phyloP scores from a whole-genome alignment of 2,888 invertebrate species.

The Lottia gigantea region DNA sequence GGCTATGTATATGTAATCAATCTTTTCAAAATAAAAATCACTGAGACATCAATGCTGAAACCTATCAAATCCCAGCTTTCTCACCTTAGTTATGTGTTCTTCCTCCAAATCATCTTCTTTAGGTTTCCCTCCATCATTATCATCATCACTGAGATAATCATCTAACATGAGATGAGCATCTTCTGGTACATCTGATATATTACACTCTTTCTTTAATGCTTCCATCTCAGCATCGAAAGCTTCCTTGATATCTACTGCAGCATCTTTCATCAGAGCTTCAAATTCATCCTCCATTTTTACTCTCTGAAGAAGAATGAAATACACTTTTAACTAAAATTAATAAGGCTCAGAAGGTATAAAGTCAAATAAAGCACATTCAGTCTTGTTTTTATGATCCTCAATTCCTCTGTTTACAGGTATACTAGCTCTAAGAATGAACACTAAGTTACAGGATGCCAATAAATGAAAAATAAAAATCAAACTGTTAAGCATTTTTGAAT shows the following conservation, averaged over 20 bases:
- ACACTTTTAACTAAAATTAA: too few relatives aligned
- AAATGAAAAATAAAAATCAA: too few relatives aligned
- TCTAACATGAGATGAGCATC: slow-evolving; percentile 55
- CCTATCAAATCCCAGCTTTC: background rate
- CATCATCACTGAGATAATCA: slow-evolving; percentile 64
- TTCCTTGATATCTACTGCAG: slow-evolving; percentile 56
- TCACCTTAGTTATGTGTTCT: slow-evolving; percentile 62
- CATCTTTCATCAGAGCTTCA: slow-evolving; percentile 57
- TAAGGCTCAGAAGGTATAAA: too few relatives aligned
- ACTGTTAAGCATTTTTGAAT: too few relatives aligned
- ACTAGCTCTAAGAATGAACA: too few relatives aligned
- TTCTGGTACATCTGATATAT: slow-evolving; percentile 26
- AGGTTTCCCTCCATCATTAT: slow-evolving; percentile 38
- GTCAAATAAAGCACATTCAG: too few relatives aligned
- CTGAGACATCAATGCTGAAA: too few relatives aligned
- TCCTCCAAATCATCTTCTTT: slow-evolving; percentile 49
- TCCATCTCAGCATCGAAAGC: slow-evolving; percentile 51
- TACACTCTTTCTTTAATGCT: slow-evolving; percentile 29
- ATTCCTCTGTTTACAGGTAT: too few relatives aligned
- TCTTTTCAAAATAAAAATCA: too few relatives aligned
- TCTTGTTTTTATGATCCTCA: too few relatives aligned
- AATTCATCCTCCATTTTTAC: slow-evolving; percentile 57
- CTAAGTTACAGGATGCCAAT: too few relatives aligned
- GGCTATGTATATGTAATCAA: too few relatives aligned
- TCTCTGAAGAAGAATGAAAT: slow-evolving; percentile 27